Evolutionary conservation across 2,113 vertebrate genomes (phyloP), one percentile per base, ranked within the genome.

Genomic region (Xiphophorus maculatus): DNA sequence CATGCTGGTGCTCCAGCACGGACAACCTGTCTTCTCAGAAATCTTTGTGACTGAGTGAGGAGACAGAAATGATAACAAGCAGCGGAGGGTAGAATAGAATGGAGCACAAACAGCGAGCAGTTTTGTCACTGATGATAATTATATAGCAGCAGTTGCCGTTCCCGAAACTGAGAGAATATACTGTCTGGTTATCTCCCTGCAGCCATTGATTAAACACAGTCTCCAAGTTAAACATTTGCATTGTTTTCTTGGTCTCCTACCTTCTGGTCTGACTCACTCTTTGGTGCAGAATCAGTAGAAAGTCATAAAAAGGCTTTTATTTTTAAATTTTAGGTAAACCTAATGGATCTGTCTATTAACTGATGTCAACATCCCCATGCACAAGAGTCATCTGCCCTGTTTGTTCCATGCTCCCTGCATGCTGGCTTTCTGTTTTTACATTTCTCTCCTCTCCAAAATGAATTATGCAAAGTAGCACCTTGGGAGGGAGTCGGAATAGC

Each of bases 381-480:
- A 66, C 78, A 28, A 10, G 82, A 87, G 81, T 77, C 87, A n/a
- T 77, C 86, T 69, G 78, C 80, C 84, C 83, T 90, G 77, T 91
- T 88, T 88, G 84, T 84, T 84, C 84, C 82, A 44, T 70, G 80
- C 83, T 83, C 77, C 62, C 84, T n/a, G 79, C 89, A 90, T 88
- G 85, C 88, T 72, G 80, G 81, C 86, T 88, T 89, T 91, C 84
- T 85, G 85, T 90, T 91, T 90, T 88, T 88, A 90, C 80, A 87
- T 91, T 91, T 89, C 29, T 80, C 88, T 88, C 84, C 67, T 88
- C 87, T 87, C 88, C 87, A 88, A 91, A 91, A 93, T 91, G 83
- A 94, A 93, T 94, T 92, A 93, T 93, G 93, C 90, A 93, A 92
- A 93, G 86, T 82, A 89, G 86, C 86, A 93, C 91, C 90, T 91